Evolutionary conservation across 2,113 vertebrate species (phyloP), one percentile per base, ranked within the genome.

Genomic region (Promerops cafer): DNA sequence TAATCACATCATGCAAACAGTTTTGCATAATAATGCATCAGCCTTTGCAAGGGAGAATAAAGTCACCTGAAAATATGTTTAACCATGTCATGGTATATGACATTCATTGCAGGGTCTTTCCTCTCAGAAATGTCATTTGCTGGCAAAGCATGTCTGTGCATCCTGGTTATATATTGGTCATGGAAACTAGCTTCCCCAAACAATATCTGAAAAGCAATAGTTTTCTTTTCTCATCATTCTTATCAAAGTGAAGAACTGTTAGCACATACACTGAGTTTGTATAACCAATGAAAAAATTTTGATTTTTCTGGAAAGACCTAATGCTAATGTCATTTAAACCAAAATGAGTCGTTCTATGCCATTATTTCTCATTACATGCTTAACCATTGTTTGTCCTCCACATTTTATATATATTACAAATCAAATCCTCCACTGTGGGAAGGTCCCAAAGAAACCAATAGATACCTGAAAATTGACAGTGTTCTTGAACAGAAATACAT

Each of bases 181-280:
- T 37, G 7, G 2, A 87, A 89, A 77, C 2, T 42, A 22, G 53
- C 33, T 75, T 74, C 44, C 23, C 6, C 3, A 0, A 0, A 65
- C 84, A 53, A 26, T 28, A 60, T 65, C 39, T 87, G 49, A 23
- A 49, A 79, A 80, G 3, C 83, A 90, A 83, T 40, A 33, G 3
- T 8, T 75, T 54, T 50, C 3, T 75, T 78, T 57, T 68, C 24
- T 60, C 33, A 17, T 50, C 14, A 61, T 16, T 65, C 39, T 83
- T 71, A 27, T 6, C 66, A 9, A 72, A 70, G 23, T 33, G 14
- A 37, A 64, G 50, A 70, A n/a, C 16, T 45, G 9, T n/a, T 81
- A 37, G 28, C 16, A 26, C 35, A 54, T 30, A 35, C 21, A 22
- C 5, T 37, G 23, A 66, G 21, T 61, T 92, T 66, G 30, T 45